Evolutionary conservation across 1,140 invertebrate genomes (phyloP), one percentile per base, ranked within the genome.

Genomic region (Plectrocnemia conspersa): DNA sequence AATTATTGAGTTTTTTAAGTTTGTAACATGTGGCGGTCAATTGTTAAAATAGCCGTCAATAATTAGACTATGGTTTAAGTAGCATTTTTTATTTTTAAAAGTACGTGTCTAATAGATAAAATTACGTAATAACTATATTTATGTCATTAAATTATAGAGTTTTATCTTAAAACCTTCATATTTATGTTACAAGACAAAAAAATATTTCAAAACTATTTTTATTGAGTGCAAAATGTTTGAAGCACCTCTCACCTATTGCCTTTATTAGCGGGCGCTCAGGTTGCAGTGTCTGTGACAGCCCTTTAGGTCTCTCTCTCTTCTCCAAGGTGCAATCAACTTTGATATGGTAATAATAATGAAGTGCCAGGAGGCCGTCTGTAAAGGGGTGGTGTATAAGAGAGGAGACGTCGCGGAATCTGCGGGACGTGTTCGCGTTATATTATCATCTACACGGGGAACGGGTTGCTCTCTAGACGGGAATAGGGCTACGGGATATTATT

Each of bases 281-380:
- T 57, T 57, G 38, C 55, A 48, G 40, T 53, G 32, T 23, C 46
- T 45, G 33, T 25, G 58, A 54, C 58, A 46, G 38, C 58, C 53
- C 53, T 55, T 55, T 48, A 47, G 42, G 45, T 25, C 23, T n/a
- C n/a, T n/a, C n/a, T n/a, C n/a, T n/a, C n/a, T 41, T 29, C 54
- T 40, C 27, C 38, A 18, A 57, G 55, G 55, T 58, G 59, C 59
- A 61, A 61, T 61, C 59, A 61, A 61, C 50, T 61, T 61, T 61
- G 59, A 61, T 61, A 57, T 61, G 59, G 54, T 61, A 57, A 61
- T 61, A 61, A 54, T 61, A 56, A 56, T 56, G 49, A 49, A 54
- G 46, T 38, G 54, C 15, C 21, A 40, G 40, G 49, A 52, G 36
- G 32, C 32, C 36, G 36, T 52, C 49, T 52, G 19, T n/a, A n/a